Evolutionary conservation across 2,888 invertebrate species (phyloP), one percentile per base, ranked within the genome.

Genomic region (Pheosia gnoma): DNA sequence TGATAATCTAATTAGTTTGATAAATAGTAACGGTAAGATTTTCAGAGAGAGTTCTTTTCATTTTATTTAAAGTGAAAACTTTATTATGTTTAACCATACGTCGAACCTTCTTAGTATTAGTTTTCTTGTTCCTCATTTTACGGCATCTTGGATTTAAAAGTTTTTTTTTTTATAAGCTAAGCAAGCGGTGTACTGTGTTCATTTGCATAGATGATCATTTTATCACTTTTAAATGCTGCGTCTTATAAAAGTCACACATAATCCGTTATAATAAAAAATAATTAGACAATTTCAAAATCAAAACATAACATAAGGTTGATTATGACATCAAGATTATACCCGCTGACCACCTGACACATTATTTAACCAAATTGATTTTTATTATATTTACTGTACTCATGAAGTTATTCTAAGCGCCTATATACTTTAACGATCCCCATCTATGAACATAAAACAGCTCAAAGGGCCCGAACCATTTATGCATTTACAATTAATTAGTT

Each of bases 251-350:
- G 11, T 4, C 45, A 57, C 45, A 57, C 45, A 5, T 5, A 45
- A 45, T 45, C 10, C 25, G 4, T 10, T 37, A 45, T 57, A 57
- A 11, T 45, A 45, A 57, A 45, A 13, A 7, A 36, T 45, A 57
- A 45, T 45, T 10, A 57, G 25, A 57, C n/a, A 56, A 43, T 43
- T 45, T 3, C 36, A 11, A 10, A 45, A 45, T 45, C 36, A 57
- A 38, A 65, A 67, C 64, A 54, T 59, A 55, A 60, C 52, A 59
- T 63, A 72, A 70, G 65, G 63, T 65, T 53, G 72, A 65, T 67
- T 64, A 71, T 72, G 66, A 70, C 43, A 67, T 77, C 62, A 70
- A 72, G 75, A 75, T 75, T 58, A 72, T 72, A 25, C 25, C 72
- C 37, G 6, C 13, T 8, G 62, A 59, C 56, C 58, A 66, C 58